Base-by-base conservation (phyloP, 2,797 vertebrate genomes). In the Cyprinodon diabolis region DNA sequence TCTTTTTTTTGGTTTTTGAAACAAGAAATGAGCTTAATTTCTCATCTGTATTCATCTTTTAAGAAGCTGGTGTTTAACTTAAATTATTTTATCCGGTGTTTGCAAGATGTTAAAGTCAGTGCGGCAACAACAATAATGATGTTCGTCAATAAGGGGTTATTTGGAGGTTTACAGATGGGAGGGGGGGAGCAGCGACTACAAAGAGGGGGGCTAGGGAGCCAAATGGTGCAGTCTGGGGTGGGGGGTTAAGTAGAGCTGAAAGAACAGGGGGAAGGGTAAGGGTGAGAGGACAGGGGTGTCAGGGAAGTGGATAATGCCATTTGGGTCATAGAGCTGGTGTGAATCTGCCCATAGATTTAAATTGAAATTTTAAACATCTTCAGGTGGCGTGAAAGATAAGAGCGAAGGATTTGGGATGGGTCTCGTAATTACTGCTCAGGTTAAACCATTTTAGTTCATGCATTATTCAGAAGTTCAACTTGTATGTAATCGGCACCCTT, bases 271-370 rank as follows among this genome's bases (percentile, higher is more conserved):
- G 87, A 78, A 63, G 80, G 83, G 84, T 72, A 48, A 65, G 47
- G 8, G 62, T 52, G 75, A 66, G 74, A 79, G 82, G 71, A 79
- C 68, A 84, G 43, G 73, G 37, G 81, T 79, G 86, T 85, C 69
- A 83, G 81, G 51, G 74, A 82, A 78, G 85, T 62, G 79, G 74
- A 88, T 84, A 81, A 88, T 85, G 69, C 76, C 83, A 88, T 85
- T 78, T 77, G 77, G 77, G 74, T 78, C 74, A 72, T 81, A 80
- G 76, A 84, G 60, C 66, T 79, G 83, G 87, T 88, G 90, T 87
- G 86, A 90, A 88, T 88, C 86, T 91, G 88, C 87, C 90, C 82
- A 81, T 76, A 86, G 81, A 87, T 90, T 79, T 84, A 72, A 30
- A 43, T 77, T 54, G 23, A 57, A 17, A 49, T 82, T 74, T 77